Evolutionary conservation across 2,797 vertebrate genomes (phyloP).

Genomic region (Channallabes apus): DNA sequence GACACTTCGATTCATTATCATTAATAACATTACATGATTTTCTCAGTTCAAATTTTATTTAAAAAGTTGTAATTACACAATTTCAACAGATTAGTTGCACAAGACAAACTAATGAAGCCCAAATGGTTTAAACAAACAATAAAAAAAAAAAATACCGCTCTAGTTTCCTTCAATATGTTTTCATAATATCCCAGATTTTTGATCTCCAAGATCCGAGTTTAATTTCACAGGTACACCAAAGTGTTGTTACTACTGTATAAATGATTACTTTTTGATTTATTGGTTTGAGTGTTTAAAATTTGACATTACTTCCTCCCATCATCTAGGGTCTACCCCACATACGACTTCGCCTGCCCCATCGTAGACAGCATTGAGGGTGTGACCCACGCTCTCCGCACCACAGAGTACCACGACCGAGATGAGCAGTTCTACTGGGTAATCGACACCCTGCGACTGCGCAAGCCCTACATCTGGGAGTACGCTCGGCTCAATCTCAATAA

Average conservation of each 20-base stretch:
- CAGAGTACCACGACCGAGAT: conserved; percentile 96
- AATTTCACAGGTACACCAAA: neutral
- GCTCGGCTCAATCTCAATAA: conserved; percentile 97
- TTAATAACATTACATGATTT: too few species aligned
- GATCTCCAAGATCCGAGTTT: neutral
- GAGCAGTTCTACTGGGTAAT: conserved; percentile 98
- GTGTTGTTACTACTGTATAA: neutral
- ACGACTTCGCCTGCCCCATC: conserved; percentile 97
- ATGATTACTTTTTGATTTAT: neutral
- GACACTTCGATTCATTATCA: too few species aligned
- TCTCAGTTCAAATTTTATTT: too few species aligned
- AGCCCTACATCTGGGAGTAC: conserved; percentile 96
- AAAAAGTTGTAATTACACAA: too few species aligned
- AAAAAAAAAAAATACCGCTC: too few species aligned
- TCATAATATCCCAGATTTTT: neutral
- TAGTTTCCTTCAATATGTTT: too few species aligned
- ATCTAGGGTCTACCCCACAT: conserved; percentile 90
- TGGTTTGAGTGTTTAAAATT: neutral
- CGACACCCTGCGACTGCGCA: conserved; percentile 84
- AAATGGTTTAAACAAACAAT: too few species aligned
- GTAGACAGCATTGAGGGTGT: conserved; percentile 97
- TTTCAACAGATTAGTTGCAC: too few species aligned
- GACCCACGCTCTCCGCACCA: conserved; percentile 94
- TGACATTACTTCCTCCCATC: neutral
- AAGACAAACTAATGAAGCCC: too few species aligned